phyloP scores from a whole-genome alignment of 1,140 invertebrate genomes.

The Amphibalanus amphitrite region DNA sequence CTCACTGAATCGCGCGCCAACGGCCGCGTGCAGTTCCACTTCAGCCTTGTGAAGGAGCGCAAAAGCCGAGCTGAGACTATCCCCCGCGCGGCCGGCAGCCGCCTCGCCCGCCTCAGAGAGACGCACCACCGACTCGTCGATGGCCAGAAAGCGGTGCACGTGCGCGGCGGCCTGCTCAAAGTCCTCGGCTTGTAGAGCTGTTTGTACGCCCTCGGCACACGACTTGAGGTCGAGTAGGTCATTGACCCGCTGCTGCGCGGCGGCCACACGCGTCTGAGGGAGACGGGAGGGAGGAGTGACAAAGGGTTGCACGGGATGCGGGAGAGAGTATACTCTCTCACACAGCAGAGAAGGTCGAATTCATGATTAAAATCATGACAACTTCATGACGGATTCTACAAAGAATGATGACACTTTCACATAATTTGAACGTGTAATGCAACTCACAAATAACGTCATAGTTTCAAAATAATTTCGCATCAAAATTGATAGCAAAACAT shows the following conservation, averaged over 20 bases:
- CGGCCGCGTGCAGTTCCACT: slow-evolving; percentile 47
- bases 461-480: too few relatives aligned
- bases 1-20: slow-evolving; percentile 73
- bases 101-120: slow-evolving; percentile 45
- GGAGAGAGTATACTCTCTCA: too few relatives aligned
- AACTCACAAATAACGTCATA: too few relatives aligned
- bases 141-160: slow-evolving; percentile 81
- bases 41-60: slow-evolving; percentile 70
- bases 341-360: too few relatives aligned
- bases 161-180: slow-evolving; percentile 87
- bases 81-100: slow-evolving; percentile 67
- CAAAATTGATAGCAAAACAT: too few relatives aligned
- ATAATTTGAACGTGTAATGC: too few relatives aligned
- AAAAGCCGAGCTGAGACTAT: slow-evolving; percentile 36
- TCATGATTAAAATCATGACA: too few relatives aligned
- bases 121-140: slow-evolving; percentile 72
- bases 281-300: too few relatives aligned
- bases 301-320: too few relatives aligned
- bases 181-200: slow-evolving; percentile 29
- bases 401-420: too few relatives aligned
- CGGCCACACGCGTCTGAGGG: slow-evolving; percentile 66
- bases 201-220: slow-evolving; percentile 33
- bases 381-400: too few relatives aligned
- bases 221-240: slow-evolving; percentile 85
- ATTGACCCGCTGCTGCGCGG: slow-evolving; percentile 85